Base-by-base conservation (phyloP, 2,888 invertebrate species). In the Cataglyphis livida region DNA sequence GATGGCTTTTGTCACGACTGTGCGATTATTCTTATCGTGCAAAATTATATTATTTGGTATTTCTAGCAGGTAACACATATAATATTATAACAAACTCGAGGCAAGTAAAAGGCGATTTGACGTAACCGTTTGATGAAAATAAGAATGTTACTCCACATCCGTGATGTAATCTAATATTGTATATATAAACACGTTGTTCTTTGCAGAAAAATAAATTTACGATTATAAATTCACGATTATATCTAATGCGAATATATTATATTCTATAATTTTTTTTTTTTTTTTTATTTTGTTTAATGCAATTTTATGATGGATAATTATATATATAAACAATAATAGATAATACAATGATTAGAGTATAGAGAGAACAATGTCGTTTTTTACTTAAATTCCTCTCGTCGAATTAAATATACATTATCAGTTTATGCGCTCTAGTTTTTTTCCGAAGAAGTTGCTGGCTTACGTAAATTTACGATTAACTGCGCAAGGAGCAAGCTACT, bases 21-120 rank as follows among this genome's bases (percentile, higher is more conserved):
- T 18, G 28, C 18, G 15, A 21, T 35, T 25, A 10, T 32, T 32
- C 18, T 2, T 12, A 25, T 18, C n/a, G n/a, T 2, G n/a, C 7
- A 10, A n/a, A 41, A 73, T 25, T 28, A n/a, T 41, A 57, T 18
- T n/a, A 25, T 5, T 35, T 12, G 0, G 4, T 38, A 25, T 75
- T 5, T 65, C 25, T 9, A 28, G 0, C 28, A 12, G 15, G n/a
- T 25, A 35, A 25, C 10, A 15, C 4, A 21, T 44, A 15, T 7
- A 38, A 35, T 66, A 25, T n/a, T 9, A 41, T 35, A 18, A 41
- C n/a, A 41, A 57, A 61, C 44, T 78, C 4, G 44, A 28, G 10
- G 44, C 6, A 21, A 59, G 78, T 70, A 79, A 70, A 70, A 79
- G 71, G 44, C 12, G 18, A 79, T 44, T 65, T 78, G 51, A 68